Evolutionary conservation across 1,140 invertebrate species (phyloP).

Genomic region (Zaprionus ornatus): DNA sequence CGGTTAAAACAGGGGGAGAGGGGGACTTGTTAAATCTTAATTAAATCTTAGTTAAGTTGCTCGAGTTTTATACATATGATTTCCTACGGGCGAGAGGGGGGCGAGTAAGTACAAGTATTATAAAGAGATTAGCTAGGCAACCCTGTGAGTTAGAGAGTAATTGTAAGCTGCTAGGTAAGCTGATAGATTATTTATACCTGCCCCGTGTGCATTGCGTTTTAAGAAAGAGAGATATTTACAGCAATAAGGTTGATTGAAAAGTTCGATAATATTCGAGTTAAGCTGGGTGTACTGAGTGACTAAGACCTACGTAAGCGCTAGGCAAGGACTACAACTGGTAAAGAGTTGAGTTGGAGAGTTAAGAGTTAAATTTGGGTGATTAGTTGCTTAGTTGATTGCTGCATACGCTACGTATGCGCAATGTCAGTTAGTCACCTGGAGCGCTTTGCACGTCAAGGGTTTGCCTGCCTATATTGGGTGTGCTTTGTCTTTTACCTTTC

Average conservation of each 20-base stretch:
- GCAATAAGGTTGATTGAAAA: slow-evolving; percentile 18
- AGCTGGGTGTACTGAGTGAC: slow-evolving; percentile 24
- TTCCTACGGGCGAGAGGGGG: slow-evolving; percentile 1
- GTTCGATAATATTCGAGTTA: slow-evolving; percentile 16
- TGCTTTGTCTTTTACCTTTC: slow-evolving; percentile 83
- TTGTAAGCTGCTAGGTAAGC: slow-evolving; percentile 2
- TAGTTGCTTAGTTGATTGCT: slow-evolving; percentile 48
- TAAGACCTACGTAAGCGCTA: slow-evolving; percentile 52
- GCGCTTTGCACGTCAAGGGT: slow-evolving; percentile 77
- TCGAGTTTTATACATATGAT: neutral
- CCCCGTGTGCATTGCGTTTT: slow-evolving; percentile 34
- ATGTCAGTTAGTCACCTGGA: slow-evolving; percentile 82
- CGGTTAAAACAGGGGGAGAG: no score
- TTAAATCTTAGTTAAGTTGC: no score
- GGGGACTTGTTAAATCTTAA: slow-evolving; percentile 3
- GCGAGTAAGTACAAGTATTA: neutral
- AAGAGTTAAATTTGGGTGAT: slow-evolving; percentile 39
- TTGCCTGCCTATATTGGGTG: slow-evolving; percentile 82
- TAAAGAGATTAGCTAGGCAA: neutral
- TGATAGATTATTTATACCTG: slow-evolving; percentile 6
- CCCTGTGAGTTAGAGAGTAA: neutral
- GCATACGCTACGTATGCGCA: slow-evolving; percentile 63
- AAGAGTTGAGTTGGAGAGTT: slow-evolving; percentile 32
- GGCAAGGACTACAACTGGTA: slow-evolving; percentile 49
- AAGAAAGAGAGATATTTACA: slow-evolving; percentile 18